Conservation (phyloP, 2,113 vertebrate genomes). For the Sminthopsis crassicaudata region DNA sequence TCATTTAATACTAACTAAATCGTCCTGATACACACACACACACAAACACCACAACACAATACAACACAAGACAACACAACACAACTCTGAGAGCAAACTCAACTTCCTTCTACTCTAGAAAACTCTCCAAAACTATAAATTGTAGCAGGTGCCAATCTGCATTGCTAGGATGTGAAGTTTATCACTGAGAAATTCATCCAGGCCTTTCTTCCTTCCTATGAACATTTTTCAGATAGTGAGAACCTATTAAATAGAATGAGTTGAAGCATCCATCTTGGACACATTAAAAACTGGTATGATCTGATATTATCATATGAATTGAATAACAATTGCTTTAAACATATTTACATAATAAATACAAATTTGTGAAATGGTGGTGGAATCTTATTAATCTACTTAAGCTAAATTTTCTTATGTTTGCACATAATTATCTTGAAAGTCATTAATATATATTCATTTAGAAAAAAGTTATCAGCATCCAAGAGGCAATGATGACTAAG, state of each 20-base stretch:
- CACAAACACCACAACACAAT: not conserved
- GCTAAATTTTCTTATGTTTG: not conserved
- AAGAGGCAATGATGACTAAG: not conserved
- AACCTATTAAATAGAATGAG: not conserved
- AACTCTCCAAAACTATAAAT: not conserved
- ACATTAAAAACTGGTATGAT: not conserved
- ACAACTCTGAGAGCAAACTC: not conserved
- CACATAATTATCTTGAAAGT: not conserved
- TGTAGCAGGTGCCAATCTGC: not conserved
- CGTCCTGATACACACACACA: not conserved
- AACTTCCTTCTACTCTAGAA: not conserved
- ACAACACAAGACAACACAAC: not conserved
- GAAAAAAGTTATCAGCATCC: not conserved
- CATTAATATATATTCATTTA: not conserved
- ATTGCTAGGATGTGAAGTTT: not conserved
- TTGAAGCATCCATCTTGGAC: not conserved
- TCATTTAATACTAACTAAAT: not conserved
- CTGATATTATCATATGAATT: not conserved
- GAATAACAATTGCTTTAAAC: not conserved
- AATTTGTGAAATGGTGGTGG: not conserved
- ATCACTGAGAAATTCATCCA: not conserved
- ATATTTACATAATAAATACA: not conserved
- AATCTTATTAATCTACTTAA: not conserved
- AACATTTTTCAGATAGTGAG: not conserved
- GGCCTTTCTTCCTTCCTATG: not conserved